Percentiles rank a stretch among this genome's conserved stretches.
These are phyloP conservation scores for Monomorium pharaonis DNA, from an alignment of 1,140 invertebrate species.

Conservation along the genomic window DNA sequence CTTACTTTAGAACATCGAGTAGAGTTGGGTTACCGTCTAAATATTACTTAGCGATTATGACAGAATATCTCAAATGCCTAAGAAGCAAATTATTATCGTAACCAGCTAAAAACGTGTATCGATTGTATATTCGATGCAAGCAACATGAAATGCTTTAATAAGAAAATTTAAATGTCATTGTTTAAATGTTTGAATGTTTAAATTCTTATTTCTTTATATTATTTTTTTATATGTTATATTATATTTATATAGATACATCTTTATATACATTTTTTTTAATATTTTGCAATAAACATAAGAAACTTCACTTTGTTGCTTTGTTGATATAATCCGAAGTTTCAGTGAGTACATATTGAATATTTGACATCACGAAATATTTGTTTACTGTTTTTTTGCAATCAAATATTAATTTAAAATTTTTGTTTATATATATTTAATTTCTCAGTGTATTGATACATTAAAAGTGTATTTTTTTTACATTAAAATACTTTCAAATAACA, in stretches of 20 bases:
- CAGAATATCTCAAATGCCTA: background rate
- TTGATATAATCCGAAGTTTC: background rate
- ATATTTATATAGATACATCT: background rate
- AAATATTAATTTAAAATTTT: background rate
- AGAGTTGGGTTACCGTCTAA: background rate
- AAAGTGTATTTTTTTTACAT: background rate
- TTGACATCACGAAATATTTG: background rate
- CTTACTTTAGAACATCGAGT: background rate
- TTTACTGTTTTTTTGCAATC: background rate
- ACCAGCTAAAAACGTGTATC: background rate
- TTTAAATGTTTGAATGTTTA: background rate
- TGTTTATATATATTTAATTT: too few relatives aligned
- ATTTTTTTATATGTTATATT: too few relatives aligned
- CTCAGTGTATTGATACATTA: too few relatives aligned
- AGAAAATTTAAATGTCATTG: background rate
- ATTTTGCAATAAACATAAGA: constrained; percentile 1
- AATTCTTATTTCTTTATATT: background rate
- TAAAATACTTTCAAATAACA: background rate
- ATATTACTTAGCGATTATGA: background rate
- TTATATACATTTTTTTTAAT: background rate
- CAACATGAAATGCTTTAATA: background rate
- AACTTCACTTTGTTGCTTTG: background rate
- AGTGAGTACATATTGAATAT: background rate
- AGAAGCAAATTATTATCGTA: background rate
- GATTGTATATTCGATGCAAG: background rate